Conservation (phyloP, 2,797 vertebrate species). For the Peromyscus attwateri region DNA sequence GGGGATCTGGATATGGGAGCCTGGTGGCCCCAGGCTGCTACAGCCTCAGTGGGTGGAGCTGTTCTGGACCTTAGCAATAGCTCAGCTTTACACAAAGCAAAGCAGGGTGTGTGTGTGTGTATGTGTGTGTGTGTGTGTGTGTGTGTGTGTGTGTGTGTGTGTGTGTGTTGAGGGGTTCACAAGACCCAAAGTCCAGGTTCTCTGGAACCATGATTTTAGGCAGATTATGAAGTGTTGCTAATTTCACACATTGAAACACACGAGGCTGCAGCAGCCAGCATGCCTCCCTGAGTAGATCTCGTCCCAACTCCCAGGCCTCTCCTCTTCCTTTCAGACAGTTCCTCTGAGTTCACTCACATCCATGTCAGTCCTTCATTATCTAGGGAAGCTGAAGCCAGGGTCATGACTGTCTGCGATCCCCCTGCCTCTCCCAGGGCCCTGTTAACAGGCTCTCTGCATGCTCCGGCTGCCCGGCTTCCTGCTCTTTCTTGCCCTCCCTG, state of each 20-base stretch:
- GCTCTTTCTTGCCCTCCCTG: neutral
- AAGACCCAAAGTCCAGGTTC: neutral
- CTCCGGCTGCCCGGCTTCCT: fast-evolving
- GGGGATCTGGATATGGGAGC: neutral
- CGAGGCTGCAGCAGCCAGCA: neutral
- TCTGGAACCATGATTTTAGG: neutral
- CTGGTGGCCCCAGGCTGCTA: neutral
- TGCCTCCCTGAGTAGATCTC: neutral
- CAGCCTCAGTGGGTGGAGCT: neutral
- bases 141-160: neutral
- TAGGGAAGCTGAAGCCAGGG: neutral
- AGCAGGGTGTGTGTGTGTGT: neutral
- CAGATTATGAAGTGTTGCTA: neutral
- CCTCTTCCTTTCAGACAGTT: neutral
- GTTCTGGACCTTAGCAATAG: neutral
- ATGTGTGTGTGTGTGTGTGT: neutral
- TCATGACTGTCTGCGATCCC: neutral
- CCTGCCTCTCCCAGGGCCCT: neutral
- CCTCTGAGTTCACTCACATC: fast-evolving
- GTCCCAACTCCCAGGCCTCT: neutral
- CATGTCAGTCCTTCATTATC: neutral
- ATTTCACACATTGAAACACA: neutral
- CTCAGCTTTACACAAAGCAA: neutral
- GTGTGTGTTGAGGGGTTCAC: neutral
- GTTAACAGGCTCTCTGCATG: neutral